Conservation (phyloP, 1,140 invertebrate species). For the Papilio helenus region DNA sequence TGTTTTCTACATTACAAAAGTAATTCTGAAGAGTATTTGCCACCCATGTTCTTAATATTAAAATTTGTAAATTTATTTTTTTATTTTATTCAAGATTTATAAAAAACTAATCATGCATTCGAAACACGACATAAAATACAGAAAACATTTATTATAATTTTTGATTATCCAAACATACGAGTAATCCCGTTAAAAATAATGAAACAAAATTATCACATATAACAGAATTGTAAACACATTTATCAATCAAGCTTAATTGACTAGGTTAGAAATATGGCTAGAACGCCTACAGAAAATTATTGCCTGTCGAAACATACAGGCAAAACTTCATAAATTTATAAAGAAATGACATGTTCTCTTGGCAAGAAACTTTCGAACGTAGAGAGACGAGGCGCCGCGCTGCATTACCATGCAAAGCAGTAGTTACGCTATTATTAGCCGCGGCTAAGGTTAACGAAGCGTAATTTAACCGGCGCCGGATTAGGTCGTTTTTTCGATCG, state of each 20-base stretch:
- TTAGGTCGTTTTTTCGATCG: slow-evolving; percentile 65
- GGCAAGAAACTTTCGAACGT: slow-evolving; percentile 67
- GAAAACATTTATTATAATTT: slow-evolving; percentile 5
- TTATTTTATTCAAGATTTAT: not conserved
- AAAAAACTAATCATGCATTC: not conserved
- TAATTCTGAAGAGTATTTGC: not conserved
- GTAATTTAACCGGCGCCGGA: slow-evolving; percentile 67
- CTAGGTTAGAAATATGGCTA: slow-evolving; percentile 16
- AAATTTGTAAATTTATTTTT: not conserved
- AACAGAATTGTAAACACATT: slow-evolving; percentile 21
- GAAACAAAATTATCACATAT: slow-evolving; percentile 14
- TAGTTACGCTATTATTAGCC: slow-evolving; percentile 55
- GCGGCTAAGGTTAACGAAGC: slow-evolving; percentile 63
- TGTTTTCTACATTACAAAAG: not conserved
- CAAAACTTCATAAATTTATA: slow-evolving; percentile 50
- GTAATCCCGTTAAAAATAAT: not conserved
- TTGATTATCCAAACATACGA: not conserved
- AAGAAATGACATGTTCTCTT: slow-evolving; percentile 62
- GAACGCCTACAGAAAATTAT: not conserved
- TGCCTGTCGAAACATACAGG: not conserved
- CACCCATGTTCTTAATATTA: not conserved
- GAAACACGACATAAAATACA: not conserved
- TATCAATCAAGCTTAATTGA: slow-evolving; percentile 26
- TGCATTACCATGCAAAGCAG: slow-evolving; percentile 52
- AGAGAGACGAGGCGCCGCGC: slow-evolving; percentile 63